Conservation (phyloP, 2,797 vertebrate genomes). For the Heterohyrax brucei region DNA sequence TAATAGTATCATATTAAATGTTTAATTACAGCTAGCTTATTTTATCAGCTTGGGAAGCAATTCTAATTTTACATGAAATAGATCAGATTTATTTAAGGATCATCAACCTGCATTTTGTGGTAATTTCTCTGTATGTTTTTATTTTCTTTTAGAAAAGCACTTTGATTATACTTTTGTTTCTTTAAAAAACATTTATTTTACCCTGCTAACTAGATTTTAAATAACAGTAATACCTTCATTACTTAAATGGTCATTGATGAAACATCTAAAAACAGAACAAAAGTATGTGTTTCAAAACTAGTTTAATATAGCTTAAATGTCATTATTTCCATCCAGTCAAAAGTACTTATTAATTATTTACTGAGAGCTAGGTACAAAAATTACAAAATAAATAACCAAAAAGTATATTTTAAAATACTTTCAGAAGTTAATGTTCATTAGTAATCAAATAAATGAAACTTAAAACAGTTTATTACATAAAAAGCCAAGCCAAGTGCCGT, state of each 20-base stretch:
- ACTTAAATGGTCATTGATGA: background rate
- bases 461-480: too few species aligned
- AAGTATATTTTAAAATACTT: too few species aligned
- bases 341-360: too few species aligned
- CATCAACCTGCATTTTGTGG: background rate
- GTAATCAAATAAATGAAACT: too few species aligned
- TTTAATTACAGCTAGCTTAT: background rate
- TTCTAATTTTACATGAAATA: background rate
- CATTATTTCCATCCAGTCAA: too few species aligned
- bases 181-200: background rate
- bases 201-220: background rate
- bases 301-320: too few species aligned
- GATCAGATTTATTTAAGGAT: background rate
- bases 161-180: background rate
- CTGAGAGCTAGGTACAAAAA: too few species aligned
- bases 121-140: background rate
- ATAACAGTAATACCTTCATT: background rate
- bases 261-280: background rate
- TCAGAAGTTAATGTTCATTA: too few species aligned
- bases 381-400: too few species aligned
- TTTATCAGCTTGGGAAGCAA: background rate
- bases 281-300: background rate
- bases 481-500: too few species aligned
- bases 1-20: background rate
- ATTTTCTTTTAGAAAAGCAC: background rate